Evolutionary conservation across 2,888 invertebrate genomes (phyloP).

Genomic region (Thumatha senex): DNA sequence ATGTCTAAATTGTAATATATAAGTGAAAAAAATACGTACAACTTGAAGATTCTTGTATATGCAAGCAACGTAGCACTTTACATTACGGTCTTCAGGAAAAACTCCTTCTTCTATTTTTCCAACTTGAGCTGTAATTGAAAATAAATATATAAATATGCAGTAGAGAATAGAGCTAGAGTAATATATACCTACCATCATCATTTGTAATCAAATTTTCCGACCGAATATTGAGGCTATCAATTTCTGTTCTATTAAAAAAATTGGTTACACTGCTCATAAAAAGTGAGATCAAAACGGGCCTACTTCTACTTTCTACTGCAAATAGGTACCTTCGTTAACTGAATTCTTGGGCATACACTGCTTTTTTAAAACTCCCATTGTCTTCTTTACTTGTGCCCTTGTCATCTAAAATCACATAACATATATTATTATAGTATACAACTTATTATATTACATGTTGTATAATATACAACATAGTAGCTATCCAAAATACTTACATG

Average conservation of each 20-base stretch:
- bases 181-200: too few relatives aligned
- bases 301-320: not conserved
- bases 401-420: conserved; percentile 52
- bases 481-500: too few relatives aligned
- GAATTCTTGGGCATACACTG: conserved; percentile 84
- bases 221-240: too few relatives aligned
- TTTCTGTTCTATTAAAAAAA: too few relatives aligned
- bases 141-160: not conserved
- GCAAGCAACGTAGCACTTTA: conserved; percentile 69
- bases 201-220: too few relatives aligned
- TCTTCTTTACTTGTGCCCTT: conserved; percentile 83
- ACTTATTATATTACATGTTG: not conserved
- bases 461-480: too few relatives aligned
- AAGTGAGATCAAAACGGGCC: too few relatives aligned
- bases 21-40: conserved; percentile 39
- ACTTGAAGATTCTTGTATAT: conserved; percentile 62
- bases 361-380: conserved; percentile 83
- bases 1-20: not conserved
- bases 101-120: conserved; percentile 64
- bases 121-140: conserved; percentile 54
- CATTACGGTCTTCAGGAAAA: conserved; percentile 59
- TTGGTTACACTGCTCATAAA: too few relatives aligned
- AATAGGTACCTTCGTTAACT: conserved; percentile 71
- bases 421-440: not conserved
- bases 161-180: too few relatives aligned